Base-by-base conservation (phyloP, 1,140 invertebrate genomes). In the Conus betulinus region DNA sequence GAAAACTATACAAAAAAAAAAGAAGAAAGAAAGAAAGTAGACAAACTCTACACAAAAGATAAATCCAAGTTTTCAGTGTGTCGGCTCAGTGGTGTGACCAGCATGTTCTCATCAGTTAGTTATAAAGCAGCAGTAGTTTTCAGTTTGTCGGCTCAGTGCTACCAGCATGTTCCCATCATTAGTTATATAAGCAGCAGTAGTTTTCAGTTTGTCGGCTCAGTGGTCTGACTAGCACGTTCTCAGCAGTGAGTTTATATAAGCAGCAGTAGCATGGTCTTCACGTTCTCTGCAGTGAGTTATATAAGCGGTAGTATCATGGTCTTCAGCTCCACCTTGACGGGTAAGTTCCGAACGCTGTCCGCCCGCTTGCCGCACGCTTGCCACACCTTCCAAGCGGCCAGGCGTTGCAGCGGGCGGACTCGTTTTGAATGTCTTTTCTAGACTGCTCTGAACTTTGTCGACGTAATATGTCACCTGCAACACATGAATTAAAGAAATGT, bases 261-360 rank as follows among this genome's bases (percentile, higher is more conserved):
- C 20, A 82, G 87, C 78, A 88, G 57, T 55, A 88, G 78, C 23
- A 84, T 51, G 15, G 87, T 88, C 55, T 88, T 88, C 15, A 88
- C n/a, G n/a, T n/a, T n/a, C n/a, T n/a, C n/a, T n/a, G n/a, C 0
- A 39, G 39, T 39, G 0, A 39, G 57, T 23, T 53, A 81, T 15
- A 81, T 1, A 4, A 87, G 76, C 20, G 87, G 87, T 55, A 88
- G 57, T 55, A 88, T 84, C 23, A 84, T 51, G 15, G 87, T 88
- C 55, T 88, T 88, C 15, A 88, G 63, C n/a, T 83, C 83, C 52
- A 83, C 87, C 20, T 79, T 63, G 39, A 88, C 82, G 23, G 78
- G 78, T 39, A 88, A 55, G 20, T 25, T 27, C 67, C 67, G 39
- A 6, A 88, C 87, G 3, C 20, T 63, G 17, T 51, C 71, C 63